Base-by-base conservation (phyloP, 2,113 vertebrate genomes). In the Psophia crepitans region DNA sequence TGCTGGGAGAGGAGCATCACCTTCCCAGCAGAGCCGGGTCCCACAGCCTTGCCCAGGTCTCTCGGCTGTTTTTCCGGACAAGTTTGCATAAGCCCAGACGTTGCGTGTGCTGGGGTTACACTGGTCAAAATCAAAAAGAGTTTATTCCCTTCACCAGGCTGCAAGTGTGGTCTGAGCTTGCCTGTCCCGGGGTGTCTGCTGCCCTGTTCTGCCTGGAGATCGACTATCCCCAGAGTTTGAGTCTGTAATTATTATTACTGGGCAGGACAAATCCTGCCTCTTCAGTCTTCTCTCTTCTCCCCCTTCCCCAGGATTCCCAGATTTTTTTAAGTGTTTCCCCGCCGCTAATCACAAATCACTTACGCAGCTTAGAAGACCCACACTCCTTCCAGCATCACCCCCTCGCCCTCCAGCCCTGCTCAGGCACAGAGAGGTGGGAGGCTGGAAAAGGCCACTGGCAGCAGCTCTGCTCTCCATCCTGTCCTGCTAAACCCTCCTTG, bases 51-150 rank as follows among this genome's bases (percentile, higher is more conserved):
- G 0, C 35, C 32, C 1, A 1, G 8, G 12, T 11, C 56, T n/a
- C n/a, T 15, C 22, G 51, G 48, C 26, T 75, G 54, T 6, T 30
- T 9, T 33, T 56, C 61, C 39, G 20, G 54, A 49, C 19, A 17
- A 11, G 21, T 7, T 30, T n/a, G 11, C 16, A 2, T 6, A 12
- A 63, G 37, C 54, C 61, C 41, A 30, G 48, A 26, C 0, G 1
- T 12, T 14, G 48, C 0, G 1, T 8, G 6, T 73, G 44, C 39
- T 44, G 37, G n/a, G 49, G 66, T 71, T 39, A 37, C 12, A 8
- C 0, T 16, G 48, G 46, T 43, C 17, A 32, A 30, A 39, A 27
- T 13, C 20, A 44, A 27, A n/a, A 32, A 14, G 48, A 49, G 51
- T 64, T 51, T n/a, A 37, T 33, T 56, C 28, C 48, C 48, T 48